Evolutionary conservation across 2,797 vertebrate genomes (phyloP).

Genomic region (Podarcis siculus): DNA sequence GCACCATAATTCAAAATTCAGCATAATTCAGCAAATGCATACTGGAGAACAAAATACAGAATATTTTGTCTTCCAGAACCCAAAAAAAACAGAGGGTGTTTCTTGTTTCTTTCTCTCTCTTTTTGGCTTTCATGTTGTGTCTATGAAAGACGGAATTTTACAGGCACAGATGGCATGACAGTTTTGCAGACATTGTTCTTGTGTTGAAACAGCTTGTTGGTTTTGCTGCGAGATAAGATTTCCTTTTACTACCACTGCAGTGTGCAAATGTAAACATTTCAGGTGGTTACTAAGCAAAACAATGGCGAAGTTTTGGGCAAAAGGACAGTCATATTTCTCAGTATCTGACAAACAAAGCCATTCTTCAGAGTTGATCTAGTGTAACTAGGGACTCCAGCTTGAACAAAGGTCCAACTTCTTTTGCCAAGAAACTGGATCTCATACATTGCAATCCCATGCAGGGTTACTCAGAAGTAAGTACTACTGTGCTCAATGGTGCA

Average conservation of each 20-base stretch:
- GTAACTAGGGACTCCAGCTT: background rate
- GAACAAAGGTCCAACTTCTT: background rate
- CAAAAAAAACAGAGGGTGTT: background rate
- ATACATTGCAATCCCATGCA: background rate
- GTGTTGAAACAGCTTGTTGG: background rate
- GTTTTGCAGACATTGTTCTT: conserved; percentile 8
- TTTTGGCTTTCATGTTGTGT: background rate
- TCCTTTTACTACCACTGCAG: conserved; percentile 16
- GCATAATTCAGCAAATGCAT: background rate
- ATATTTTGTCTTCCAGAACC: background rate
- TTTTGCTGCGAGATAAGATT: conserved; percentile 29
- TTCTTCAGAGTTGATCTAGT: background rate
- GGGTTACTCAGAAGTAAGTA: background rate
- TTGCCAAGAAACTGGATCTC: background rate
- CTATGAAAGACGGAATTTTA: conserved; percentile 12
- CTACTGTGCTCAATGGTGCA: background rate
- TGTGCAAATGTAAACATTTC: conserved; percentile 23
- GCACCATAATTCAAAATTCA: too few relatives aligned
- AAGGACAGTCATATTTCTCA: background rate
- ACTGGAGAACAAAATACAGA: background rate
- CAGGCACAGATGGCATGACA: background rate
- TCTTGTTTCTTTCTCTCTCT: background rate
- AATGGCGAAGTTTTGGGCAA: background rate
- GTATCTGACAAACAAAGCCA: background rate
- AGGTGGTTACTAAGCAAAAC: conserved; percentile 20